A percentile compares a stretch with the other conserved stretches of the same genome.
phyloP scores from a whole-genome alignment of 2,797 vertebrate genomes.

The Pseudomugil tenellus region DNA sequence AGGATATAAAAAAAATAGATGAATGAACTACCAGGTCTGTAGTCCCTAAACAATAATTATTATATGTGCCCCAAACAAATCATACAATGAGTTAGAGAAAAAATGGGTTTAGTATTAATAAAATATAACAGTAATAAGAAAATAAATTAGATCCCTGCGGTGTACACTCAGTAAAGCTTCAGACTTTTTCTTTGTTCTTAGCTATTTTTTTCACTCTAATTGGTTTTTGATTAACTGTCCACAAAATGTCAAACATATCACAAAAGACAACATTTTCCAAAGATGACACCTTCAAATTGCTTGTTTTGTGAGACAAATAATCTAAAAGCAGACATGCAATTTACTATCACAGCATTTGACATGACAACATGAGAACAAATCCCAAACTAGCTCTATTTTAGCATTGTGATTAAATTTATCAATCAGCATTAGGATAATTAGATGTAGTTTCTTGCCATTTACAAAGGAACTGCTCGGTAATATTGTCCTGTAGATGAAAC shows the following conservation, averaged over 20 bases:
- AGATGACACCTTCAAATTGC: background rate
- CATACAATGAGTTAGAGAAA: background rate
- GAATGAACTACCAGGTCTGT: too few species aligned
- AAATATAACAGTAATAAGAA: constrained; percentile 3
- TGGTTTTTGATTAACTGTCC: background rate
- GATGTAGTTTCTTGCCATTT: background rate
- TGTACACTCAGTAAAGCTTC: background rate
- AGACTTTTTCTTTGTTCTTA: accelerated
- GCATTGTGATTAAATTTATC: too few species aligned
- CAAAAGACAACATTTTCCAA: background rate
- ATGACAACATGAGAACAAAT: background rate
- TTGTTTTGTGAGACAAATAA: background rate
- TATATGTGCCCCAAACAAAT: background rate
- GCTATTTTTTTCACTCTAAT: background rate
- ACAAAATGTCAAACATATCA: background rate
- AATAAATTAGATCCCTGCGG: background rate
- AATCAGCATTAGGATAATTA: too few species aligned
- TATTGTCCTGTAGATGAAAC: background rate
- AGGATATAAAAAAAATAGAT: too few species aligned
- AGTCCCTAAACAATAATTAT: background rate
- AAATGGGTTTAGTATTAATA: constrained; percentile 3
- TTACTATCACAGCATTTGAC: background rate
- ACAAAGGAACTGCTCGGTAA: background rate
- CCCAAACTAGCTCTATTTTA: too few species aligned
- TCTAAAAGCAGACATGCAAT: background rate